These are phyloP conservation scores for Mormyrus proboscirostris DNA, from an alignment of 2,797 vertebrate genomes.

Conservation along the genomic window DNA sequence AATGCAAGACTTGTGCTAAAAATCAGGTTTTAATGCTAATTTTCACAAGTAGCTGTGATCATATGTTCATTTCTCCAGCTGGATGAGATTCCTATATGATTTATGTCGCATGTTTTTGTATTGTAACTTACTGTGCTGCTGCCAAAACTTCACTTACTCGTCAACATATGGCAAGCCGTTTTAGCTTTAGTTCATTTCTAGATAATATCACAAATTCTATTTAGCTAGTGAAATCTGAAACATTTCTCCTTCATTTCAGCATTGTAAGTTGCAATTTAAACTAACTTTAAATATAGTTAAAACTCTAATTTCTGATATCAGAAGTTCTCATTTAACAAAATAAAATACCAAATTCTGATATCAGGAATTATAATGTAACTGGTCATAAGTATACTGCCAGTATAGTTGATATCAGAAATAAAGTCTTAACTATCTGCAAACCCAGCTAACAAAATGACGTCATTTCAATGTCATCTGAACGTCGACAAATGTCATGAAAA, in stretches of 20 bases:
- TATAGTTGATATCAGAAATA: not conserved
- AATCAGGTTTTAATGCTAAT: not conserved
- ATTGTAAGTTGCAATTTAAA: not conserved
- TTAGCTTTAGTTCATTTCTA: not conserved
- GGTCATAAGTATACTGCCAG: not conserved
- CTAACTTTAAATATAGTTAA: not conserved
- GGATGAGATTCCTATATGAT: not conserved
- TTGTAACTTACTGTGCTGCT: not conserved
- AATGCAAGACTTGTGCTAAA: not conserved
- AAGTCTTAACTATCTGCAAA: not conserved
- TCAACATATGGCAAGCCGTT: not conserved
- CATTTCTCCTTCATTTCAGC: not conserved
- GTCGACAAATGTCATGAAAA: too few relatives aligned
- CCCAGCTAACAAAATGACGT: too few relatives aligned
- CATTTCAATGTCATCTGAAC: too few relatives aligned
- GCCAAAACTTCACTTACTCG: not conserved
- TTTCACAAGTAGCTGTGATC: not conserved
- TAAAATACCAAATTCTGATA: not conserved
- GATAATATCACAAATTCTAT: not conserved
- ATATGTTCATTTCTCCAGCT: not conserved
- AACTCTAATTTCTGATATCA: not conserved
- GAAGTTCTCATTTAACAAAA: not conserved
- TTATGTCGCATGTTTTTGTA: not conserved
- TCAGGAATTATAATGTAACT: not conserved
- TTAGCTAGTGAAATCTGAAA: not conserved